A percentile compares a stretch with the other conserved stretches of the same genome.
These are phyloP conservation scores for Nebria brevicollis DNA, from an alignment of 2,888 invertebrate species.

Conservation along the genomic window DNA sequence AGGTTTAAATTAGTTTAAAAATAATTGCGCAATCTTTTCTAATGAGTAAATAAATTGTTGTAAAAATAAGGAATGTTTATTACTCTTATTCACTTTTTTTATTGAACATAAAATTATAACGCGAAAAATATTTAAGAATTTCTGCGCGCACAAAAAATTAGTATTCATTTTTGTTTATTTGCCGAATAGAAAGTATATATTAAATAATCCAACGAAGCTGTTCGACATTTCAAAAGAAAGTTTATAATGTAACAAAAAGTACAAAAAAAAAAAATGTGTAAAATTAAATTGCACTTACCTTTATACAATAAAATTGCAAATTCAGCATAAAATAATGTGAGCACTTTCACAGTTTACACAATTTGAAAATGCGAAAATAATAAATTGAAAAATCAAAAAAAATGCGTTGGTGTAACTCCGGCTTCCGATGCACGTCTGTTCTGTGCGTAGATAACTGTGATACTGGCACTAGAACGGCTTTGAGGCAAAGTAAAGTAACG, in stretches of 20 bases:
- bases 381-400: no score
- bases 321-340: slow-evolving; percentile 15
- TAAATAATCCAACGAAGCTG: slow-evolving; percentile 27
- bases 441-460: background rate
- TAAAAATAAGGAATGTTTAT: background rate
- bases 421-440: slow-evolving; percentile 1
- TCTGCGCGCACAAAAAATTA: slow-evolving; percentile 12
- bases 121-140: slow-evolving; percentile 15
- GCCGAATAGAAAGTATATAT: slow-evolving; percentile 36
- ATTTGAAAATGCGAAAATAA: background rate
- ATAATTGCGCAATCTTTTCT: no score
- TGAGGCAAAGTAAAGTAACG: background rate
- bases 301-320: slow-evolving; percentile 22
- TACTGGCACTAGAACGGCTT: background rate
- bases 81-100: background rate
- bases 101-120: background rate
- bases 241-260: slow-evolving; percentile 14
- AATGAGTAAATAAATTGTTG: background rate
- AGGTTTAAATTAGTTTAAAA: no score
- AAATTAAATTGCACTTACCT: slow-evolving; percentile 27
- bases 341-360: background rate
- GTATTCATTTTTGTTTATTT: slow-evolving; percentile 28
- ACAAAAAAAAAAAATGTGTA: background rate
- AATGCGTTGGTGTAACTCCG: background rate
- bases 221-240: slow-evolving; percentile 33